Percentiles rank a stretch among this genome's conserved stretches.
phyloP scores from a whole-genome alignment of 1,140 invertebrate genomes.

The Drosophila kohkoa region DNA sequence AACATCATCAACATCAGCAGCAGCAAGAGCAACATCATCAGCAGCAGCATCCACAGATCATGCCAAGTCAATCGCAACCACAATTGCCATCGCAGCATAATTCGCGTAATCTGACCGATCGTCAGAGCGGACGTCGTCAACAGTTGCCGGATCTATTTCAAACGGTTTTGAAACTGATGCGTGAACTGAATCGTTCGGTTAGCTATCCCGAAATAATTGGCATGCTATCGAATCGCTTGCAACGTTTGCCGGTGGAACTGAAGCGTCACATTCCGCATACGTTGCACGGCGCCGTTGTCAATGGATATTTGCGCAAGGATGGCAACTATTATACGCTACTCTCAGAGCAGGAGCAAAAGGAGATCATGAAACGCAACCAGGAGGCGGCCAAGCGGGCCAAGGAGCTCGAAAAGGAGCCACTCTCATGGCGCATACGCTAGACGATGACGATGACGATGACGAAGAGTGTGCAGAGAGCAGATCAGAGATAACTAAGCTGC shows the following conservation, averaged over 20 bases:
- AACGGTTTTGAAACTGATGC: constrained; percentile 49
- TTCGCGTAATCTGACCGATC: constrained; percentile 3
- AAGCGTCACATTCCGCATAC: constrained; percentile 71
- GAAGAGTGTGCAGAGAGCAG: not conserved
- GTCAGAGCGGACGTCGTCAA: constrained; percentile 26
- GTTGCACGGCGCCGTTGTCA: constrained; percentile 53
- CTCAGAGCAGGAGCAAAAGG: constrained; percentile 59
- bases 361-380: constrained; percentile 60
- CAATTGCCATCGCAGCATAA: constrained; percentile 5
- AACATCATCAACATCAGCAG: not conserved
- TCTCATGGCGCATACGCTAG: constrained; percentile 71
- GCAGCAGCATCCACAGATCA: not conserved
- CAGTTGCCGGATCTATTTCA: constrained; percentile 59
- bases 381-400: constrained; percentile 63
- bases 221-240: constrained; percentile 43
- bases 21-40: not conserved
- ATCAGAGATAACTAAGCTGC: not conserved
- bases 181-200: constrained; percentile 53
- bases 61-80: constrained; percentile 42
- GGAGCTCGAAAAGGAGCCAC: constrained; percentile 68
- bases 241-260: constrained; percentile 55
- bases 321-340: constrained; percentile 65
- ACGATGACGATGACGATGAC: not conserved
- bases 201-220: constrained; percentile 71
- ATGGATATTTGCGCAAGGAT: constrained; percentile 65